Conservation (phyloP, 2,113 vertebrate genomes). For the Suricata suricatta region DNA sequence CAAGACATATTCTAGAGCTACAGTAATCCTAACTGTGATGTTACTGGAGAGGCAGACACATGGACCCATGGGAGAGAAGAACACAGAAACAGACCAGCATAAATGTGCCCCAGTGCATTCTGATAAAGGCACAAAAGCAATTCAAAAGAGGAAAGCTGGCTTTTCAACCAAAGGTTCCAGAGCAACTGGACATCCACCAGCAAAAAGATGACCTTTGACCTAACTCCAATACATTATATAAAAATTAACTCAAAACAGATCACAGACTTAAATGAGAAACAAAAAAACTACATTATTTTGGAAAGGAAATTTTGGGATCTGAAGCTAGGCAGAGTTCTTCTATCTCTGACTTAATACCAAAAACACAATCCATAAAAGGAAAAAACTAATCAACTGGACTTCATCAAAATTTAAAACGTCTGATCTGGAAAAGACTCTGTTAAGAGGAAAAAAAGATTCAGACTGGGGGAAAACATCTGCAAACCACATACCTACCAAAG, state of each 20-base stretch:
- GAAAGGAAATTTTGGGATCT: neutral
- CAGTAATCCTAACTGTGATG: neutral
- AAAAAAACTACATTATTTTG: neutral
- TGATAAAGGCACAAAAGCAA: neutral
- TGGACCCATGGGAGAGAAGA: neutral
- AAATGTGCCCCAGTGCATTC: neutral
- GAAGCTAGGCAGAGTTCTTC: constrained; percentile 11
- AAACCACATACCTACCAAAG: neutral
- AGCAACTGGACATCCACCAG: neutral
- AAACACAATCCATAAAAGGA: neutral
- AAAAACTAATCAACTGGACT: neutral
- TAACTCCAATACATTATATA: neutral
- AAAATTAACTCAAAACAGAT: constrained; percentile 11
- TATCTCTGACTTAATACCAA: neutral
- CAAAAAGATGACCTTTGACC: neutral
- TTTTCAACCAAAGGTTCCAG: neutral
- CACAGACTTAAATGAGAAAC: neutral
- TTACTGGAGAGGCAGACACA: neutral
- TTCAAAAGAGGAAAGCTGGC: neutral
- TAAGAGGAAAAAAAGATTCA: neutral
- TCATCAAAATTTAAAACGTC: constrained; percentile 1
- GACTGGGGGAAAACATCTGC: neutral
- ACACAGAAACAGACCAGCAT: neutral
- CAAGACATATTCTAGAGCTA: neutral
- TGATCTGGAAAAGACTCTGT: neutral